These are phyloP conservation scores for Urocyon cinereoargenteus DNA, from an alignment of 2,797 vertebrate genomes.

Conservation along the genomic window DNA sequence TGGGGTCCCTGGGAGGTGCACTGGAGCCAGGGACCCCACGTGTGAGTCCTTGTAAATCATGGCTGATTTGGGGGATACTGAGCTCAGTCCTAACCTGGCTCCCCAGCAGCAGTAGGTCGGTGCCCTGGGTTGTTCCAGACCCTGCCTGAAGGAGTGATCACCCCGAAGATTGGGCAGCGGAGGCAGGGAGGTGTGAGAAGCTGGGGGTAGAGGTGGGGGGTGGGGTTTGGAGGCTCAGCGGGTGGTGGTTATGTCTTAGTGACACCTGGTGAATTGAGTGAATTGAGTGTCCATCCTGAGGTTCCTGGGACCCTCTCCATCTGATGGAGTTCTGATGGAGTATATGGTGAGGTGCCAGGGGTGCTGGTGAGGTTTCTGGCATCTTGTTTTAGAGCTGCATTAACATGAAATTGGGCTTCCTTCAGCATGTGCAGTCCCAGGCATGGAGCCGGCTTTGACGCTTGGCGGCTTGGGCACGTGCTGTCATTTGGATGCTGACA, in stretches of 20 bases:
- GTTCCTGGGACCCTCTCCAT: background rate
- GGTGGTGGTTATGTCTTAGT: background rate
- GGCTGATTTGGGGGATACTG: background rate
- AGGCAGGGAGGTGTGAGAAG: background rate
- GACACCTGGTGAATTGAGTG: background rate
- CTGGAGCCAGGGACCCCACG: background rate
- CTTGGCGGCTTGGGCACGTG: background rate
- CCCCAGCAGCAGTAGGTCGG: background rate
- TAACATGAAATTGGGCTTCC: background rate
- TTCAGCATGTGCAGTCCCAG: fast-evolving
- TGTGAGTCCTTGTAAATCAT: background rate
- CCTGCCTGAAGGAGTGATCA: background rate
- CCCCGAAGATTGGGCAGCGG: background rate
- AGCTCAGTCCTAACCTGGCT: background rate
- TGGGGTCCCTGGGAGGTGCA: fast-evolving
- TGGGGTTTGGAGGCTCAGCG: background rate
- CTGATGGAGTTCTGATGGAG: background rate
- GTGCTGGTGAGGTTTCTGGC: background rate
- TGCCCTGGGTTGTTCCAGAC: background rate
- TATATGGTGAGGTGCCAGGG: background rate
- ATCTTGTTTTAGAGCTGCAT: background rate
- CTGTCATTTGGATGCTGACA: background rate
- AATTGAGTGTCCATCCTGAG: background rate
- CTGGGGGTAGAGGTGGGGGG: too few species aligned
- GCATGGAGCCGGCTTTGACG: background rate